Percentiles rank a stretch among this genome's conserved stretches.
These are phyloP conservation scores for Rhinolophus sinicus DNA, from an alignment of 2,113 vertebrate genomes.

Conservation along the genomic window DNA sequence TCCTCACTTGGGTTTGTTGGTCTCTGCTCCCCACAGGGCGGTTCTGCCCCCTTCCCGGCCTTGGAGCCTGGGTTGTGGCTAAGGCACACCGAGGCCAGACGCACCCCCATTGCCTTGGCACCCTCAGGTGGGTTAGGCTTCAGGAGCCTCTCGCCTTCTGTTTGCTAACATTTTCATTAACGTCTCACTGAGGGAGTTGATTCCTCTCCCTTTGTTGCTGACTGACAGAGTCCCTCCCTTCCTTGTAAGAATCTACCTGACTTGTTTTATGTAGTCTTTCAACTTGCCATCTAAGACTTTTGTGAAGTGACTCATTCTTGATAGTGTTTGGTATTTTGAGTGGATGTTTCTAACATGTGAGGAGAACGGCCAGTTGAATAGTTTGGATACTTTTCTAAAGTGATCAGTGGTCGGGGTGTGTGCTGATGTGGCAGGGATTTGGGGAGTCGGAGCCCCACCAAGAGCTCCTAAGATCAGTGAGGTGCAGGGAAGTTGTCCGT, in stretches of 20 bases:
- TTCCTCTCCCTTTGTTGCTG: not conserved
- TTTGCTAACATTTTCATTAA: not conserved
- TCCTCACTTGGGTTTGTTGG: not conserved
- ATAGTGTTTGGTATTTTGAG: not conserved
- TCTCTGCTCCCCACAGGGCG: not conserved
- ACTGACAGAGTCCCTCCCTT: not conserved
- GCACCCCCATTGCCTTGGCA: not conserved
- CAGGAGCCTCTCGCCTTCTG: not conserved
- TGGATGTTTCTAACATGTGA: not conserved
- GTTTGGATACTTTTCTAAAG: not conserved
- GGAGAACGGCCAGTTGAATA: not conserved
- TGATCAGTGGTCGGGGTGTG: not conserved
- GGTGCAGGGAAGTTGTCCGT: not conserved
- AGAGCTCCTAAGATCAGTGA: not conserved
- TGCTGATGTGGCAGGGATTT: not conserved
- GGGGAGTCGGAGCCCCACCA: not conserved
- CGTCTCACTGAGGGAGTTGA: not conserved
- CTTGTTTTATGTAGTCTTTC: not conserved
- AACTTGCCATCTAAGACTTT: not conserved
- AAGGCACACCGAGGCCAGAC: not conserved
- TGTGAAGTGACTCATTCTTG: not conserved
- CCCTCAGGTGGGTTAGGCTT: not conserved
- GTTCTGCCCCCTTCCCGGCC: not conserved
- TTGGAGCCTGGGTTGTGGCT: not conserved
- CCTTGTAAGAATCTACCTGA: not conserved